A percentile compares a stretch with the other conserved stretches of the same genome.
Conservation (phyloP, 2,797 vertebrate genomes). For the Pseudopleuronectes americanus region DNA sequence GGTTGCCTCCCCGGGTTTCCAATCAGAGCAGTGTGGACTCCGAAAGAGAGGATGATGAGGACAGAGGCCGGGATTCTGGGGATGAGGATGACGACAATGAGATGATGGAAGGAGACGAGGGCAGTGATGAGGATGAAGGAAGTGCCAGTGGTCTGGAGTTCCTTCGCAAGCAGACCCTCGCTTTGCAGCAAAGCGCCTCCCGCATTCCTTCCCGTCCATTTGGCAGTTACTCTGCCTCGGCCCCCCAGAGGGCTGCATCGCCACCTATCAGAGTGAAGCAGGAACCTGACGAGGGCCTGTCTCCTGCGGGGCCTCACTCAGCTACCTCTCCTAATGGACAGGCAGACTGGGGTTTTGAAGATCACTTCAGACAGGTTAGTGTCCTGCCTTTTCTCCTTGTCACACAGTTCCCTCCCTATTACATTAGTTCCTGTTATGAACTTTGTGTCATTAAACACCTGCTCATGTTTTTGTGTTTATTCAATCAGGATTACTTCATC, state of each 20-base stretch:
- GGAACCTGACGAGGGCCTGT: conserved; percentile 87
- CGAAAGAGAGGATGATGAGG: conserved; percentile 84
- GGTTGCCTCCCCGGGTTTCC: conserved; percentile 74
- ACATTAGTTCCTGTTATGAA: not conserved
- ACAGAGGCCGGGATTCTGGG: conserved; percentile 78
- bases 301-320: conserved; percentile 79
- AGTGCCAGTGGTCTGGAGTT: conserved; percentile 82
- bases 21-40: conserved; percentile 87
- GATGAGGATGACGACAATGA: conserved; percentile 81
- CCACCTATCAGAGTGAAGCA: conserved; percentile 82
- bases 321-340: conserved; percentile 83
- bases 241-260: conserved; percentile 71
- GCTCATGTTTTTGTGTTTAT: not conserved
- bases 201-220: conserved; percentile 69
- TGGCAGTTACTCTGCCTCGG: conserved; percentile 68
- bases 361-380: conserved; percentile 94
- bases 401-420: conserved; percentile 4
- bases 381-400: not conserved
- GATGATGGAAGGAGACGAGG: conserved; percentile 87
- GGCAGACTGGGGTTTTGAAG: conserved; percentile 88
- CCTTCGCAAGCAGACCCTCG: conserved; percentile 85
- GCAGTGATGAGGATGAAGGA: conserved; percentile 84
- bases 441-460: not conserved
- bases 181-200: conserved; percentile 79
- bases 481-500: conserved; percentile 10